These are phyloP conservation scores for Calephelis virginiensis DNA, from an alignment of 1,140 invertebrate genomes.

Conservation along the genomic window DNA sequence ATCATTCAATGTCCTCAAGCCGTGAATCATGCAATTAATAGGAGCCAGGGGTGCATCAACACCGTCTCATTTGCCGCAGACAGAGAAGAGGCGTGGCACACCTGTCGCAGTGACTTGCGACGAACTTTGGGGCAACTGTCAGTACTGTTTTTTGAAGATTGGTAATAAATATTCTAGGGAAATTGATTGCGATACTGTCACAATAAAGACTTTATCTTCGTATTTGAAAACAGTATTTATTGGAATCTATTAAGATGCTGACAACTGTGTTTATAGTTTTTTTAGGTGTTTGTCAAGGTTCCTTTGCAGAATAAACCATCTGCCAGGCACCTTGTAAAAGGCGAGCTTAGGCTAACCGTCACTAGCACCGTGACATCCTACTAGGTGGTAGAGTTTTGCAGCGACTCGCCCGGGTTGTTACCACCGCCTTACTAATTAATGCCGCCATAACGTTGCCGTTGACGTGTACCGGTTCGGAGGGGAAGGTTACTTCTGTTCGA, in stretches of 20 bases:
- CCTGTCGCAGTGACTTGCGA: constrained; percentile 43
- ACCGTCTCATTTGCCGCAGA: constrained; percentile 63
- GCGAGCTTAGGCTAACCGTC: no score
- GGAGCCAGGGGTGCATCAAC: constrained; percentile 40
- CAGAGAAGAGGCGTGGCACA: constrained; percentile 64
- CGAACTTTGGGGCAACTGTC: constrained; percentile 53
- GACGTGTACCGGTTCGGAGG: no score
- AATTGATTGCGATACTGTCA: constrained; percentile 5
- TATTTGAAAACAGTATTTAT: not conserved
- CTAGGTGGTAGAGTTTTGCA: no score
- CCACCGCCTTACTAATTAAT: no score
- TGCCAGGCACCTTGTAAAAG: no score
- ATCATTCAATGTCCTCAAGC: constrained; percentile 18
- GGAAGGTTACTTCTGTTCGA: no score
- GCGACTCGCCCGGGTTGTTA: no score
- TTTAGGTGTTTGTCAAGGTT: no score
- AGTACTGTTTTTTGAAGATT: constrained; percentile 35
- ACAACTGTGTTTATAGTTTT: no score
- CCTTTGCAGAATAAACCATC: no score
- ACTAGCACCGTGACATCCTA: no score
- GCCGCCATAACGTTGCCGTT: no score
- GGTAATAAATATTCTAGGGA: constrained; percentile 28
- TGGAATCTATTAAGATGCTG: not conserved
- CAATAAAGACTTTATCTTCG: not conserved
- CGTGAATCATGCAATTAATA: constrained; percentile 19